Conservation (phyloP, 1,140 invertebrate species). For the Zaprionus vittiger region DNA sequence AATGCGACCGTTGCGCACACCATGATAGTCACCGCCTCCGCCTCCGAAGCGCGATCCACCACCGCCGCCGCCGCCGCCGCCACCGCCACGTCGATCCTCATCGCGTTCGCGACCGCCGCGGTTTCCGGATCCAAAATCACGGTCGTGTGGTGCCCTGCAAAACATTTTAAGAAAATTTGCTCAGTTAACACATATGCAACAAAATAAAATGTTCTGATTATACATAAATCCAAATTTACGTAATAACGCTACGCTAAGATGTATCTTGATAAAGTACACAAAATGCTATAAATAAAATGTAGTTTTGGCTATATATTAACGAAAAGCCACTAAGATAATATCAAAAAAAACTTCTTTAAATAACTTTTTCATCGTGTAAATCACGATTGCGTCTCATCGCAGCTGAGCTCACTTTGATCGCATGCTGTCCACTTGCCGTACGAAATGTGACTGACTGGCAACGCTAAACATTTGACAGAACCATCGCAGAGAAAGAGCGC, state of each 20-base stretch:
- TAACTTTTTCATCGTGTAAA: background rate
- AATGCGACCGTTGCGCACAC: slow-evolving; percentile 73
- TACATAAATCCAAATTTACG: background rate
- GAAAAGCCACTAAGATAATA: background rate
- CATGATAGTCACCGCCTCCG: slow-evolving; percentile 79
- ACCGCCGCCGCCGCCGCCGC: slow-evolving; percentile 65
- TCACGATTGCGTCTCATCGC: slow-evolving; percentile 2
- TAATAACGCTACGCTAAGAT: background rate
- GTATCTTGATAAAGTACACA: background rate
- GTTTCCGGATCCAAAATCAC: slow-evolving; percentile 70
- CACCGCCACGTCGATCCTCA: slow-evolving; percentile 76
- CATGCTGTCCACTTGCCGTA: slow-evolving; percentile 30
- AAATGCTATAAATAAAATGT: background rate
- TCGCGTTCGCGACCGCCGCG: slow-evolving; percentile 82
- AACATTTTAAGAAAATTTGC: background rate
- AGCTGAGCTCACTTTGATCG: slow-evolving; percentile 34
- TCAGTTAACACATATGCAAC: background rate
- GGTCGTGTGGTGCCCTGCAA: slow-evolving; percentile 82
- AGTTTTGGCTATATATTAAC: background rate
- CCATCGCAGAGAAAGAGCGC: slow-evolving; percentile 35
- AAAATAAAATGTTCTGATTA: background rate
- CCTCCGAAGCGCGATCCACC: slow-evolving; percentile 65
- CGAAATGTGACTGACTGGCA: slow-evolving; percentile 50
- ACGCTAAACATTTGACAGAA: slow-evolving; percentile 74
- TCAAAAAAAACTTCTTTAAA: slow-evolving; percentile 2